These are phyloP conservation scores for Clivina fossor DNA, from an alignment of 2,888 invertebrate genomes.

Conservation along the genomic window DNA sequence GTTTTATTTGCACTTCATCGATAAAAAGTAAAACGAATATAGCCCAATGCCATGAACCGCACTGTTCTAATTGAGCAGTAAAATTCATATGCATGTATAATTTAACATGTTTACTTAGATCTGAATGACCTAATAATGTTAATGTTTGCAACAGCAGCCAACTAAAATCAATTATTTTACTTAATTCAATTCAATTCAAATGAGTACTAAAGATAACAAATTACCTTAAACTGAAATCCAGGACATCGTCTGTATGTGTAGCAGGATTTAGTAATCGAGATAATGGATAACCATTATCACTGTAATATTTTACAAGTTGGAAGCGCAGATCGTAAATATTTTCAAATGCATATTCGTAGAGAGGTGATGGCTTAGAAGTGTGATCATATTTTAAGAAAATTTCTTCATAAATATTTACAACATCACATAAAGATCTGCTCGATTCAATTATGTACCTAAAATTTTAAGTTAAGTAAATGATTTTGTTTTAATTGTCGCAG, in stretches of 20 bases:
- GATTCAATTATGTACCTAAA: constrained; percentile 68
- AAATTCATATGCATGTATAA: constrained; percentile 68
- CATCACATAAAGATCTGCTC: constrained; percentile 71
- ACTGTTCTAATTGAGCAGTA: constrained; percentile 79
- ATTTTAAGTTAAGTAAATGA: too few relatives aligned
- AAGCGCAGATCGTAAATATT: constrained; percentile 73
- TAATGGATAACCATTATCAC: constrained; percentile 63
- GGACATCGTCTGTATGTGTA: constrained; percentile 74
- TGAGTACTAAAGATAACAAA: constrained; percentile 32
- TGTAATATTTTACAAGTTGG: constrained; percentile 78
- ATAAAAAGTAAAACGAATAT: constrained; percentile 76
- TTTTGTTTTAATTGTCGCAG: too few relatives aligned
- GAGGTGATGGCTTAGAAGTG: constrained; percentile 50
- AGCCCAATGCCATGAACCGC: constrained; percentile 85
- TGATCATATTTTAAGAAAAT: constrained; percentile 57
- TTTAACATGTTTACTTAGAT: constrained; percentile 60
- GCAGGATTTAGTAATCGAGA: constrained; percentile 72
- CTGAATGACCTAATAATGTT: constrained; percentile 65
- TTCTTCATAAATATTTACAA: constrained; percentile 69
- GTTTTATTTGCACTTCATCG: constrained; percentile 60
- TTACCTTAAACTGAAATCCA: constrained; percentile 81
- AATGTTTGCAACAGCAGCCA: constrained; percentile 75
- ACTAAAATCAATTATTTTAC: constrained; percentile 56
- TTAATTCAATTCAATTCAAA: too few relatives aligned
- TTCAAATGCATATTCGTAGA: constrained; percentile 42